Percentiles rank a stretch among this genome's conserved stretches.
Conservation (phyloP, 2,888 invertebrate species). For the Thelaira solivaga region DNA sequence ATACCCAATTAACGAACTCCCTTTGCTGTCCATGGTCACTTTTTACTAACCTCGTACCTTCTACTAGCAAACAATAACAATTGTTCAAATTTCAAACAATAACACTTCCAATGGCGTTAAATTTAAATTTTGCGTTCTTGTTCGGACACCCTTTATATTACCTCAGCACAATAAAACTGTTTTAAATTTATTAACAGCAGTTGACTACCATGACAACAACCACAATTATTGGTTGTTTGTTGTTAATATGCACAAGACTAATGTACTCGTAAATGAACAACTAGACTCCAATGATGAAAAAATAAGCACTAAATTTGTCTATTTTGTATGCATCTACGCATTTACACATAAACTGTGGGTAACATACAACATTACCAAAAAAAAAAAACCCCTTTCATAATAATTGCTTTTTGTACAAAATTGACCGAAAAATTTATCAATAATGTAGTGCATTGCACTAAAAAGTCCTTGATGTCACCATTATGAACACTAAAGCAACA, state of each 20-base stretch:
- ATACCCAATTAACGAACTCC: too few relatives aligned
- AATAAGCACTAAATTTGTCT: slow-evolving; percentile 12
- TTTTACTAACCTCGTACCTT: too few relatives aligned
- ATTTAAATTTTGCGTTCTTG: too few relatives aligned
- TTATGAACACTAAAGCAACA: neutral
- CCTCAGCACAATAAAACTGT: too few relatives aligned
- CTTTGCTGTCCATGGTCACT: too few relatives aligned
- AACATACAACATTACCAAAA: slow-evolving; percentile 11
- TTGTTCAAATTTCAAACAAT: too few relatives aligned
- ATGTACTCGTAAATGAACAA: slow-evolving; percentile 1
- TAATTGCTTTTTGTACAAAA: slow-evolving; percentile 5
- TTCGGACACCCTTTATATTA: too few relatives aligned
- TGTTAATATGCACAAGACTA: neutral
- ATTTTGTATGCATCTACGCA: slow-evolving; percentile 37
- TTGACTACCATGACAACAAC: too few relatives aligned
- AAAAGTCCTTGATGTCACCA: slow-evolving; percentile 39
- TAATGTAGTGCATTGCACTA: slow-evolving; percentile 1
- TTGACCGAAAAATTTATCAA: slow-evolving; percentile 14
- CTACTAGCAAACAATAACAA: too few relatives aligned
- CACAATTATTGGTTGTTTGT: slow-evolving; percentile 7
- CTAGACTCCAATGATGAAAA: neutral
- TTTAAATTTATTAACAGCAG: too few relatives aligned
- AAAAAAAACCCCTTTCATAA: too few relatives aligned
- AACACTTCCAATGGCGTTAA: too few relatives aligned
- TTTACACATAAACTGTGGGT: neutral